phyloP scores from a whole-genome alignment of 2,888 invertebrate species.

The Trissolcus brochymenae region DNA sequence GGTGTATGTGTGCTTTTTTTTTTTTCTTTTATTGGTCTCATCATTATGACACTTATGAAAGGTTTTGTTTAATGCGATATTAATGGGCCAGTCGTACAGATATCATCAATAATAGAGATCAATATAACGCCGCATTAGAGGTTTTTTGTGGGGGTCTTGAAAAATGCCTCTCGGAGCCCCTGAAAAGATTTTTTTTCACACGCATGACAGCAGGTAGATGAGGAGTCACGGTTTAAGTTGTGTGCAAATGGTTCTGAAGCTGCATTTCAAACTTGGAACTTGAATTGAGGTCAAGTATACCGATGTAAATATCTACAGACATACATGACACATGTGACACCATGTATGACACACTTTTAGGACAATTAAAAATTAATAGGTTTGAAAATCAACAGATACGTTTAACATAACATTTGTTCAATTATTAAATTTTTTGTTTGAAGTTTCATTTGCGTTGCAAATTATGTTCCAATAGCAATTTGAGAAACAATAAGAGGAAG shows the following conservation, averaged over 20 bases:
- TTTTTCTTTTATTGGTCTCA: constrained; percentile 5
- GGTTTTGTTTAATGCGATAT: constrained; percentile 49
- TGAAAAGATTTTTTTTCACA: constrained; percentile 62
- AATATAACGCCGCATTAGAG: constrained; percentile 72
- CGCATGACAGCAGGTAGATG: constrained; percentile 64
- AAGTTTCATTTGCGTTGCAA: no score
- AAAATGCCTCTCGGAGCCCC: constrained; percentile 59
- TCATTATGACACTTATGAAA: constrained; percentile 31
- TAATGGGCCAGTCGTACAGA: constrained; percentile 58
- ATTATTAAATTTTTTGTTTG: no score
- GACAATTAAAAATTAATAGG: no score
- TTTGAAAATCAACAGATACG: no score
- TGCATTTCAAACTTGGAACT: constrained; percentile 20
- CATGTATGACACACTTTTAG: no score
- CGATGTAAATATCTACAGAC: background rate
- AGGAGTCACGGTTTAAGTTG: constrained; percentile 58
- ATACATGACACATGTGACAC: no score
- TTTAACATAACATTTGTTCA: no score
- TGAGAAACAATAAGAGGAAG: constrained; percentile 58
- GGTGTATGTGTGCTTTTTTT: no score
- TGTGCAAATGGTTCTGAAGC: constrained; percentile 35
- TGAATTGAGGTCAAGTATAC: constrained; percentile 47
- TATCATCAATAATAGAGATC: constrained; percentile 68
- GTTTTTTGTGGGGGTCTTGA: constrained; percentile 56
- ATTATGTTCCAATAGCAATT: no score